These are phyloP conservation scores for Caloenas nicobarica DNA, from an alignment of 2,113 vertebrate genomes.

Conservation along the genomic window DNA sequence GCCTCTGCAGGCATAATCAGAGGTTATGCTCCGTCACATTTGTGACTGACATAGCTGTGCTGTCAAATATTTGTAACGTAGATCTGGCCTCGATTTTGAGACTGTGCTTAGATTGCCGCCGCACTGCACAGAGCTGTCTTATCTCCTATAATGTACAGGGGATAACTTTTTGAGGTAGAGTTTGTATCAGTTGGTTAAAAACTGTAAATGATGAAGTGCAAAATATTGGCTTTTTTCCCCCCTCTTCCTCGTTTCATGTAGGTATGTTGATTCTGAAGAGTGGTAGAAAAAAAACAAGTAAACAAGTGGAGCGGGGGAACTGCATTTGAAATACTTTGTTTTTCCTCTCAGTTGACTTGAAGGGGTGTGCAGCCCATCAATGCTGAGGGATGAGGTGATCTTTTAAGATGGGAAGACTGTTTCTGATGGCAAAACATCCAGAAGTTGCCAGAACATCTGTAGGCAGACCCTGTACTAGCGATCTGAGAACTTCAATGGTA, in stretches of 20 bases:
- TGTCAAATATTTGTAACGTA: not conserved
- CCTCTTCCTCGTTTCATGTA: not conserved
- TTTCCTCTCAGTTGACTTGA: not conserved
- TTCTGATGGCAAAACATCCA: not conserved
- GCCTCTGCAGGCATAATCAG: not conserved
- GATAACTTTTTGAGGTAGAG: not conserved
- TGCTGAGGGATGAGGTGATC: not conserved
- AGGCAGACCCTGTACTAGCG: not conserved
- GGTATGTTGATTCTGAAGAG: not conserved
- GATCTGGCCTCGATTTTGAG: not conserved
- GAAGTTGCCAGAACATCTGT: not conserved
- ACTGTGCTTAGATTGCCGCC: not conserved
- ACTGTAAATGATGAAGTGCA: not conserved
- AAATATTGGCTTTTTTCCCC: not conserved
- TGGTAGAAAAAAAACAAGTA: not conserved
- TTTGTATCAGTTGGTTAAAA: not conserved
- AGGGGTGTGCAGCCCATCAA: not conserved
- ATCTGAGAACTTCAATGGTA: not conserved
- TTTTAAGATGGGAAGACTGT: not conserved
- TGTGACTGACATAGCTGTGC: not conserved
- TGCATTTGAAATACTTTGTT: not conserved
- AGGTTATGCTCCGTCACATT: not conserved
- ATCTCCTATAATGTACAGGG: not conserved
- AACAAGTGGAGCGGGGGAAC: not conserved
- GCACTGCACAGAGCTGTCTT: not conserved